Evolutionary conservation across 1,140 invertebrate species (phyloP).

Genomic region (Sycobia sp.): DNA sequence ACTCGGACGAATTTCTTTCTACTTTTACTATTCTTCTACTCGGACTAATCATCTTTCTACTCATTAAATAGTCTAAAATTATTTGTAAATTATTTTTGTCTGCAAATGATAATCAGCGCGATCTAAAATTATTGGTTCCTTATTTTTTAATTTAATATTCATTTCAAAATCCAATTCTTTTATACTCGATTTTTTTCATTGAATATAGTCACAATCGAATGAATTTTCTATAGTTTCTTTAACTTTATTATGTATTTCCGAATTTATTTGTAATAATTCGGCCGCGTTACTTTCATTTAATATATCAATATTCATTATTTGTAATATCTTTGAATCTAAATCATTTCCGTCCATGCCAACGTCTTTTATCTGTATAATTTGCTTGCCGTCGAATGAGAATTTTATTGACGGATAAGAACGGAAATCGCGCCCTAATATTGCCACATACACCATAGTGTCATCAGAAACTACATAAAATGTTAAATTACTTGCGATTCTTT

Average conservation of each 20-base stretch:
- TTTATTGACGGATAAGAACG: background rate
- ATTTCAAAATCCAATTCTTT: too few relatives aligned
- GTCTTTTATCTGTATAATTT: background rate
- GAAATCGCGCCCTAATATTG: background rate
- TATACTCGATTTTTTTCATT: background rate
- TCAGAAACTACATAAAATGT: background rate
- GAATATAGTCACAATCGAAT: too few relatives aligned
- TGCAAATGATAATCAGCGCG: conserved; percentile 16
- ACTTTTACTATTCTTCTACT: too few relatives aligned
- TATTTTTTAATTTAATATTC: background rate
- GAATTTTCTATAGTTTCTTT: background rate
- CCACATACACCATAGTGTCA: background rate
- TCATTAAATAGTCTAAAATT: background rate
- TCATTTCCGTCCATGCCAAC: too few relatives aligned
- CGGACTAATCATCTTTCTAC: too few relatives aligned
- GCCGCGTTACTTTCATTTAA: background rate
- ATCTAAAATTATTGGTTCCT: conserved; percentile 8
- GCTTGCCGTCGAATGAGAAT: background rate
- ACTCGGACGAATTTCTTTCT: background rate
- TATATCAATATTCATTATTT: too few relatives aligned
- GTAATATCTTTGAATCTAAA: too few relatives aligned
- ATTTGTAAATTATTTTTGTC: conserved; percentile 3
- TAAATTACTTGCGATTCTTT: too few relatives aligned
- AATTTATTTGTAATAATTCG: background rate
- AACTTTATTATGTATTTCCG: background rate